Base-by-base conservation (phyloP, 2,797 vertebrate species). In the Microhierax caerulescens region DNA sequence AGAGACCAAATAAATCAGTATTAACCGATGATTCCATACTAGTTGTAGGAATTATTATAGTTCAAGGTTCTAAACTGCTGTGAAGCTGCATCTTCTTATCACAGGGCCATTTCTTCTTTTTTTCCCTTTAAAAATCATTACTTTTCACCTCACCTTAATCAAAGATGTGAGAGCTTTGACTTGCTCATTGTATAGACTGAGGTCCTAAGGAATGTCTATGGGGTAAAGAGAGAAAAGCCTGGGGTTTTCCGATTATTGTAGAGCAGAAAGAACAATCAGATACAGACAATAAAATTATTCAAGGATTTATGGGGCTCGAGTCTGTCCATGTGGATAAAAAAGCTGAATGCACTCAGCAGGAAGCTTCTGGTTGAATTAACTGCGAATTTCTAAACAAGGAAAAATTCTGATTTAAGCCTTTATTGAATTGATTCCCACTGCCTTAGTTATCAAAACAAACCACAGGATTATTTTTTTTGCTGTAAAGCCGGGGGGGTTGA, bases 171-270 rank as follows among this genome's bases (percentile, higher is more conserved):
- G 27, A 67, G 9, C 27, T 84, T 60, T 85, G 24, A 63, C 22
- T 75, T 81, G 47, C 7, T 85, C 12, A 1, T 45, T 87, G 11
- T 65, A 24, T 57, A 36, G 45, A 73, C 47, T 56, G 2, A 77
- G 7, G 15, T 77, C 15, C 16, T 12, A 20, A 61, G 24, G 22
- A 57, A 11, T 74, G 28, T 82, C 75, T 56, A 36, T 68, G 22
- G 27, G 10, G 5, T 14, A 48, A 78, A 92, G 60, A 36, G 2
- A 4, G 23, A 14, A 20, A 39, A 21, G 11, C n/a, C 41, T 25
- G 2, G 20, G 0, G 0, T 10, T 75, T 91, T 15, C 43, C 75
- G 7, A 32, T 64, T 13, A n/a, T 2, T 72, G 5, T 47, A 72
- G 36, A 84, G 10, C 45, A 72, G 39, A 84, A 78, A 7, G 19